Percentiles rank a stretch among this genome's conserved stretches.
Evolutionary conservation across 2,888 invertebrate species (phyloP).

Genomic region (Agrypnus murinus): DNA sequence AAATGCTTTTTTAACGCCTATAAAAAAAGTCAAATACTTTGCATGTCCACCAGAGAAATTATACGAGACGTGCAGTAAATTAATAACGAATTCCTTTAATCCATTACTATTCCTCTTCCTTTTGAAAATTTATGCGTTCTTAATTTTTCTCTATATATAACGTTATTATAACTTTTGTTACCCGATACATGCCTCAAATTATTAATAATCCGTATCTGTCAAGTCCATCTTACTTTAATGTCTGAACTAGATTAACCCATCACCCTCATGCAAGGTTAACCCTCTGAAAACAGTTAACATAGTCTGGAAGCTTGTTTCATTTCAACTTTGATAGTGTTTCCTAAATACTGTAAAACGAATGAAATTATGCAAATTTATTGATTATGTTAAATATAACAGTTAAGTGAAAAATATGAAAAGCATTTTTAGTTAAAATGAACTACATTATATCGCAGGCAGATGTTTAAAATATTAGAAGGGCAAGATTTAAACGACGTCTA

Average conservation of each 20-base stretch:
- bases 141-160: too few relatives aligned
- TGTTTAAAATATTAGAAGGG: too few relatives aligned
- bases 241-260: constrained; percentile 18
- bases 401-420: too few relatives aligned
- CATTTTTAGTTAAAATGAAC: too few relatives aligned
- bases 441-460: too few relatives aligned
- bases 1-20: constrained; percentile 38
- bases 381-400: too few relatives aligned
- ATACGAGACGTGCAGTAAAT: constrained; percentile 30
- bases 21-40: constrained; percentile 47
- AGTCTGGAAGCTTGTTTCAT: background rate
- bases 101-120: background rate
- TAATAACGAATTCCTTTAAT: constrained; percentile 20
- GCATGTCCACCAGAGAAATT: constrained; percentile 24
- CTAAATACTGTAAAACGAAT: too few relatives aligned
- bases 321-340: too few relatives aligned
- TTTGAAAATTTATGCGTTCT: too few relatives aligned
- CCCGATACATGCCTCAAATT: background rate
- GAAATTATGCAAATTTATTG: too few relatives aligned
- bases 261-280: constrained; percentile 1
- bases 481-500: too few relatives aligned
- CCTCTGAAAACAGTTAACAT: constrained; percentile 9
- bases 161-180: too few relatives aligned
- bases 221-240: constrained; percentile 6
- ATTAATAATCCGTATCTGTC: constrained; percentile 14